A percentile compares a stretch with the other conserved stretches of the same genome.
phyloP scores from a whole-genome alignment of 2,113 vertebrate species.

The Romanogobio albipinnatus region DNA sequence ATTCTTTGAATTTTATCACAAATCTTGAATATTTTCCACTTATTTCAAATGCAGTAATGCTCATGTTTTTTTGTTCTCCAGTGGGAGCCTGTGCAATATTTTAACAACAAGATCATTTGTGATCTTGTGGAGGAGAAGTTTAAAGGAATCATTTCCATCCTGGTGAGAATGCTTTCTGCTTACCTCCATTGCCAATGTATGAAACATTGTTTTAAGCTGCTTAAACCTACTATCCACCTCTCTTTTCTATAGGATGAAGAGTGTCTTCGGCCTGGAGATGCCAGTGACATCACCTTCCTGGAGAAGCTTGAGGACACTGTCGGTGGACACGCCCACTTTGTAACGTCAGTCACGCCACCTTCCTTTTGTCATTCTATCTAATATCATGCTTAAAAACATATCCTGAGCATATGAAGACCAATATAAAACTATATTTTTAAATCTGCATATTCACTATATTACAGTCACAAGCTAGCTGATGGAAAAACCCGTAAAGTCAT shows the following conservation, averaged over 20 bases:
- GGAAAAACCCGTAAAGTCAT: slow-evolving; percentile 93
- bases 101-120: slow-evolving; percentile 99
- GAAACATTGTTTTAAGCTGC: neutral
- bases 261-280: slow-evolving; percentile 93
- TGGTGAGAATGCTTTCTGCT: slow-evolving; percentile 78
- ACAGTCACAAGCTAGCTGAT: slow-evolving; percentile 94
- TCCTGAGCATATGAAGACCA: neutral
- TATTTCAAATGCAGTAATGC: neutral
- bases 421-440: neutral
- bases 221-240: neutral
- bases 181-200: neutral
- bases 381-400: neutral
- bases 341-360: slow-evolving; percentile 65
- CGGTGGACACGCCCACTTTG: slow-evolving; percentile 92
- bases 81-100: slow-evolving; percentile 98
- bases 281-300: slow-evolving; percentile 92
- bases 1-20: slow-evolving; percentile 52
- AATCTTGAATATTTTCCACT: slow-evolving; percentile 31
- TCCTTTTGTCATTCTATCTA: neutral
- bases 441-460: neutral
- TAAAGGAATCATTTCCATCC: slow-evolving; percentile 97
- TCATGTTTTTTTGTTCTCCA: slow-evolving; percentile 65
- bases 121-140: slow-evolving; percentile 98
- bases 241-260: slow-evolving; percentile 86
- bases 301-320: slow-evolving; percentile 93